These are phyloP conservation scores for Pseudopleuronectes americanus DNA, from an alignment of 2,797 vertebrate genomes.

Conservation along the genomic window DNA sequence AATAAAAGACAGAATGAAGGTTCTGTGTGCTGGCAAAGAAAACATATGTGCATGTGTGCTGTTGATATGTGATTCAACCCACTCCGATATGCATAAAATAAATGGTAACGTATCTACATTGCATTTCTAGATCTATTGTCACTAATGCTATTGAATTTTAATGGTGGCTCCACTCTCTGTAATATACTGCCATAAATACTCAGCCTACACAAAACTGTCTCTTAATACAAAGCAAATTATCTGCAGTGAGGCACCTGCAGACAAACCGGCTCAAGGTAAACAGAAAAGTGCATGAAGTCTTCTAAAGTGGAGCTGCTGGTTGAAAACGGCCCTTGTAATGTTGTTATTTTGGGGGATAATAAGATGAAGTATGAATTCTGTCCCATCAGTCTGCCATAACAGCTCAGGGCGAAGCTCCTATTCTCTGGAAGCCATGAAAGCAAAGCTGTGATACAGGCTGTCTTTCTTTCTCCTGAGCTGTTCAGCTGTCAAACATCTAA, in stretches of 20 bases:
- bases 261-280: too few species aligned
- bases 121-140: background rate
- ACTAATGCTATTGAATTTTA: too few species aligned
- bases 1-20: too few species aligned
- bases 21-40: too few species aligned
- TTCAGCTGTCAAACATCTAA: constrained; percentile 24
- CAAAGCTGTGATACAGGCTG: constrained; percentile 5
- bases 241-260: too few species aligned
- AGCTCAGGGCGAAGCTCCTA: background rate
- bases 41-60: background rate
- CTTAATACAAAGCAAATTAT: too few species aligned
- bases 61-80: background rate
- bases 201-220: too few species aligned
- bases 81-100: background rate
- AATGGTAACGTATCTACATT: background rate
- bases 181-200: too few species aligned
- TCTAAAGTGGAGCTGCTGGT: background rate
- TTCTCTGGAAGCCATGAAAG: constrained; percentile 1
- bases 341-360: background rate
- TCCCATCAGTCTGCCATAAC: background rate
- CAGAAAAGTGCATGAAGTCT: background rate
- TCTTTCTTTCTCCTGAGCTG: constrained; percentile 10
- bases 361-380: constrained; percentile 3
- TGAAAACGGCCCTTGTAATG: background rate
- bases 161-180: too few species aligned